Base-by-base conservation (phyloP, 2,888 invertebrate genomes). In the Drosophila leonis region DNA sequence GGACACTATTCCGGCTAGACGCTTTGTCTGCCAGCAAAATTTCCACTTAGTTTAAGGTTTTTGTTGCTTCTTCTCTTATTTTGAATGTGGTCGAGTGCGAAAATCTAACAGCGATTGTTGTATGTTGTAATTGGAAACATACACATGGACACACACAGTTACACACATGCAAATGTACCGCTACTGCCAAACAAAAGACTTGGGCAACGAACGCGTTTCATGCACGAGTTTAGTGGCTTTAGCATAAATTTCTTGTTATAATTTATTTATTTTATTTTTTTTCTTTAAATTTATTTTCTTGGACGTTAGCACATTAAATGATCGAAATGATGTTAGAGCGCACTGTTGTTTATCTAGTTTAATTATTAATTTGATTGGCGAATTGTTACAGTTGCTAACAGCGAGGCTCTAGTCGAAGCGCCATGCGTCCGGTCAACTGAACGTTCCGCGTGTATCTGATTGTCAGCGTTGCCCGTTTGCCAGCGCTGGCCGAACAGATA, bases 401-500 rank as follows among this genome's bases (percentile, higher is more conserved):
- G 44, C 65, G 65, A 62, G 75, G 61, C 60, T 35, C 63, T 72
- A 66, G 56, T 63, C 75, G 54, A 59, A 78, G 83, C 82, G 80
- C 69, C 78, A 79, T 73, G 83, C 91, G 91, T 91, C 91, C 84
- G 85, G 78, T 86, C 87, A 82, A 85, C 80, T 90, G 91, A 91
- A 91, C 91, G 91, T 88, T 91, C 80, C 84, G 88, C 90, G 88
- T 90, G 74, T 85, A 78, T 90, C 84, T 91, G 91, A 81, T 77
- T 79, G 80, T 72, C 60, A 77, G 73, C 72, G 77, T 76, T 69
- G 73, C 77, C 64, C 73, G 78, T 75, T 79, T 56, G 71, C 80
- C 72, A 77, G 69, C 84, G 72, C 72, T 87, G 90, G 84, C 80
- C 87, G 83, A 89, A 84, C 90, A 90, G 91, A 91, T 91, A 91